These are phyloP conservation scores for Ptychoptera albimana DNA, from an alignment of 2,888 invertebrate species.

Conservation along the genomic window DNA sequence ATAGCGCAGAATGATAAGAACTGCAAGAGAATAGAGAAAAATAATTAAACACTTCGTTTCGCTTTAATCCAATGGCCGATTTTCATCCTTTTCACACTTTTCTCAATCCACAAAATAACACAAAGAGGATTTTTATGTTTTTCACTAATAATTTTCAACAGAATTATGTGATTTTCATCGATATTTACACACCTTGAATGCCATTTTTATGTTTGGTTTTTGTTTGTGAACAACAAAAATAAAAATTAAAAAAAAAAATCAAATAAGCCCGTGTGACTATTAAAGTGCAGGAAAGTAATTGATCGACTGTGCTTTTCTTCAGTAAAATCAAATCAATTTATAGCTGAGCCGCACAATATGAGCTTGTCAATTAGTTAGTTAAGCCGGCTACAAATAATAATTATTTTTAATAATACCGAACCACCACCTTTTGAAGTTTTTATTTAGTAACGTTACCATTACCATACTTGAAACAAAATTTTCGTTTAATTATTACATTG, in stretches of 20 bases:
- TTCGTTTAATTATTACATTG: too few species aligned
- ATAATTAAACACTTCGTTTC: neutral
- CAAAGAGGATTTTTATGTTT: neutral
- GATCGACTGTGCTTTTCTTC: slow-evolving; percentile 9
- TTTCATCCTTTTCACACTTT: neutral
- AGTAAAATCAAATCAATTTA: too few species aligned
- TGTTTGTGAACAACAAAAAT: neutral
- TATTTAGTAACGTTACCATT: too few species aligned
- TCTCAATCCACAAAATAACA: neutral
- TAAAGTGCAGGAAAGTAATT: slow-evolving; percentile 7
- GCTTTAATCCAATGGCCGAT: neutral
- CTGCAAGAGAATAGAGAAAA: slow-evolving; percentile 10
- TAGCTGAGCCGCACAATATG: too few species aligned
- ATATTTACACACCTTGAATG: slow-evolving; percentile 14
- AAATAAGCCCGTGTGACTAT: neutral
- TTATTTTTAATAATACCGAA: too few species aligned
- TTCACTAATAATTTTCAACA: neutral
- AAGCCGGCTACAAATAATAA: too few species aligned
- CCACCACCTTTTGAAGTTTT: too few species aligned
- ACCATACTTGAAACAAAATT: too few species aligned
- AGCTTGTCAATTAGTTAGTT: too few species aligned
- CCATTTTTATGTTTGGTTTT: slow-evolving; percentile 11
- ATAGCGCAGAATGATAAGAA: slow-evolving; percentile 16
- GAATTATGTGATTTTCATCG: too few species aligned
- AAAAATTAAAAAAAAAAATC: too few species aligned